These are phyloP conservation scores for Serilophus lunatus DNA, from an alignment of 2,113 vertebrate species.

Conservation along the genomic window DNA sequence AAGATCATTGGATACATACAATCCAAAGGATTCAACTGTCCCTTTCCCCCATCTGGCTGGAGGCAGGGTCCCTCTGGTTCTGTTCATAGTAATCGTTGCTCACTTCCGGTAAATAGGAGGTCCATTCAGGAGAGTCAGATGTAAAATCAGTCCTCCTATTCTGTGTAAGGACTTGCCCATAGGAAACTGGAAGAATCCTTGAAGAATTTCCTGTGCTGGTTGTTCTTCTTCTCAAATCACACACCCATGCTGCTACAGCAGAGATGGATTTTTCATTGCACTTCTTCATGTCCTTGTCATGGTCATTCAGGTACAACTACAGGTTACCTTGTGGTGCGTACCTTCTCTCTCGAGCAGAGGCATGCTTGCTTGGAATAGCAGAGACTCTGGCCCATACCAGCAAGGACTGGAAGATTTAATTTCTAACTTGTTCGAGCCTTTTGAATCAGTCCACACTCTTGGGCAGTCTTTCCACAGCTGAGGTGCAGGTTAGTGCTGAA, in stretches of 20 bases:
- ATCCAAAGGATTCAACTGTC: neutral
- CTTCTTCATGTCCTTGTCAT: neutral
- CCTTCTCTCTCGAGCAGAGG: neutral
- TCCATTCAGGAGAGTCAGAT: neutral
- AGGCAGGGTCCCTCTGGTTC: neutral
- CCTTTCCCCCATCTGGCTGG: neutral
- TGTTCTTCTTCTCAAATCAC: neutral
- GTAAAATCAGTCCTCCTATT: neutral
- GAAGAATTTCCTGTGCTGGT: neutral
- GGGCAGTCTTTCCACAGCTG: neutral
- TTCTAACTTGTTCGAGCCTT: neutral
- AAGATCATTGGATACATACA: neutral
- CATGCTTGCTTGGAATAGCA: neutral
- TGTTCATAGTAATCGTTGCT: neutral
- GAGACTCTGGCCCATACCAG: neutral
- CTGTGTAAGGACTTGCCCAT: neutral
- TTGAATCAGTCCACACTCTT: neutral
- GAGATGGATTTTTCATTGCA: neutral
- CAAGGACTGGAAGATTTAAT: neutral
- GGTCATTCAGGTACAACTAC: neutral
- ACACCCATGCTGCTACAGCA: neutral
- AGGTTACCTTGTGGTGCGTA: neutral
- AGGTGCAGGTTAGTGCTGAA: neutral
- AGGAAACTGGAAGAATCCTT: neutral
- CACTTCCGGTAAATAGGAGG: neutral